A percentile compares a stretch with the other conserved stretches of the same genome.
Evolutionary conservation across 2,113 vertebrate genomes (phyloP).

Genomic region (Symphodus melops): DNA sequence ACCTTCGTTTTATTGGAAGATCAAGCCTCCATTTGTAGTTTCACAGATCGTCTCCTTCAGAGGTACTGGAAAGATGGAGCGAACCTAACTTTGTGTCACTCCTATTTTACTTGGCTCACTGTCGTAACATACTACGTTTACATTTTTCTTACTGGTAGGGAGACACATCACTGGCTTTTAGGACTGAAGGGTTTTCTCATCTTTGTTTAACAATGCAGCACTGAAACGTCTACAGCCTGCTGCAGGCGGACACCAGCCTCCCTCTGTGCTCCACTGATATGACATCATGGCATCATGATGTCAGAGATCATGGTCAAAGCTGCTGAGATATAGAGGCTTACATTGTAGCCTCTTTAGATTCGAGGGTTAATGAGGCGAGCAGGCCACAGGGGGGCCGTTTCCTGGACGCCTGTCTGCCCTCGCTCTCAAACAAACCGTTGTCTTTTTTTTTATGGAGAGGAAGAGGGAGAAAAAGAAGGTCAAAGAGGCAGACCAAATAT

Average conservation of each 20-base stretch:
- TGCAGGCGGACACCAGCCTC: not conserved
- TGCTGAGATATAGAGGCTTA: slow-evolving; percentile 24
- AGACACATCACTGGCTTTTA: not conserved
- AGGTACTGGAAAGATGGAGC: too few species aligned
- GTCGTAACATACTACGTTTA: not conserved
- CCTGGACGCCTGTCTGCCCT: slow-evolving; percentile 4
- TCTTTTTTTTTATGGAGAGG: not conserved
- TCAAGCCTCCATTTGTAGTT: too few species aligned
- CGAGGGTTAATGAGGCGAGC: slow-evolving; percentile 20
- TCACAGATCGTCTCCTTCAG: too few species aligned
- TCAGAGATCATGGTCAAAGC: slow-evolving; percentile 19
- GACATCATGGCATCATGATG: slow-evolving; percentile 12
- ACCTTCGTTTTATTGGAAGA: too few species aligned
- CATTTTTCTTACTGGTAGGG: not conserved
- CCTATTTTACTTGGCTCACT: too few species aligned
- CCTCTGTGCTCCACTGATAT: slow-evolving; percentile 9
- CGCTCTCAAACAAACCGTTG: slow-evolving; percentile 45
- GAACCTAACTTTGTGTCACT: too few species aligned
- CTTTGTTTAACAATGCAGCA: not conserved
- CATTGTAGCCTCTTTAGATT: slow-evolving; percentile 54
- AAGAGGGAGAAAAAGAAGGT: not conserved
- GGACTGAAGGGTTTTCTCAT: not conserved
- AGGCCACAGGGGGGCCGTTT: slow-evolving; percentile 9
- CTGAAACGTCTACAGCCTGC: not conserved
- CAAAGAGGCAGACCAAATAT: not conserved